Evolutionary conservation across 2,797 vertebrate genomes (phyloP).

Genomic region (Bufotes viridis): DNA sequence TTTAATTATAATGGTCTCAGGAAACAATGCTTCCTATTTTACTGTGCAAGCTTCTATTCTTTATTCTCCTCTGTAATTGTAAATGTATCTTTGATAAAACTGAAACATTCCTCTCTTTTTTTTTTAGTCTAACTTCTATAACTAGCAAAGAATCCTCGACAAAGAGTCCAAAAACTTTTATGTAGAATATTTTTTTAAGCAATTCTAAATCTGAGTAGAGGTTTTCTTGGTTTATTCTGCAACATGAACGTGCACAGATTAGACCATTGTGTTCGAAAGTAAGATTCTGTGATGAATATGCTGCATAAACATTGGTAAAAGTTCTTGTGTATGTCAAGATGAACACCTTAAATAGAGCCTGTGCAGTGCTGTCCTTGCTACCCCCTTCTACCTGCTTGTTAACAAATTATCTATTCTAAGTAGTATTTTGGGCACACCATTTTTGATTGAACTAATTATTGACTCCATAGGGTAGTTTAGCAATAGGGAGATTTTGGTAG

Average conservation of each 20-base stretch:
- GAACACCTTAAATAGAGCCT: too few species aligned
- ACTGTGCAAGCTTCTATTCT: neutral
- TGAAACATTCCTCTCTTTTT: neutral
- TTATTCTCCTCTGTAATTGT: conserved; percentile 10
- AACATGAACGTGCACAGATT: neutral
- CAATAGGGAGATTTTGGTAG: too few species aligned
- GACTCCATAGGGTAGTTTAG: too few species aligned
- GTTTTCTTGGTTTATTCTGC: neutral
- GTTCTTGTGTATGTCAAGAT: neutral
- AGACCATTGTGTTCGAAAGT: neutral
- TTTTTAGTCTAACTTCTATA: neutral
- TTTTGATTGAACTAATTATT: too few species aligned
- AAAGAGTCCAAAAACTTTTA: neutral
- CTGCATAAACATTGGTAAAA: neutral
- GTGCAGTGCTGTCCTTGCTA: neutral
- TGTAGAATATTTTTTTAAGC: neutral
- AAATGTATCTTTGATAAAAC: conserved; percentile 16
- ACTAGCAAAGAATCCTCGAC: neutral
- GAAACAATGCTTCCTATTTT: conserved; percentile 16
- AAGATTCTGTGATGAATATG: neutral
- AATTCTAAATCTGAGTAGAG: neutral
- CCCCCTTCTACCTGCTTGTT: too few species aligned
- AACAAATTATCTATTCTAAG: too few species aligned
- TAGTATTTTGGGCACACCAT: too few species aligned
- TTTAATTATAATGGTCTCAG: conserved; percentile 24